These are phyloP conservation scores for Drosophila neutralis DNA, from an alignment of 2,888 invertebrate genomes.

Conservation along the genomic window DNA sequence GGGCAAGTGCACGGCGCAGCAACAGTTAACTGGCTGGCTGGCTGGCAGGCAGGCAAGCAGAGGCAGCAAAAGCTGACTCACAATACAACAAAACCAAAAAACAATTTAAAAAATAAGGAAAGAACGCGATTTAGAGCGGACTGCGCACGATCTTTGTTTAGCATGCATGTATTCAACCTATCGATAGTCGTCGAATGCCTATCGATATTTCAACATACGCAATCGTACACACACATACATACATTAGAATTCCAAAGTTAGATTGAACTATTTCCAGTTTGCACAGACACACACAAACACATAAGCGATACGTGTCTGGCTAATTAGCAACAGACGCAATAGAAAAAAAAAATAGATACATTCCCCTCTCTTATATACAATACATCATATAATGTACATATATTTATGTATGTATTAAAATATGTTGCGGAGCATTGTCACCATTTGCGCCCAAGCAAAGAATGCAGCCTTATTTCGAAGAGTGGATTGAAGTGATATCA, in stretches of 20 bases:
- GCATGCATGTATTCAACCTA: conserved; percentile 25
- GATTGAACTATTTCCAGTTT: conserved; percentile 16
- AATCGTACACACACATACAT: not conserved
- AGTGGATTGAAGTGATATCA: conserved; percentile 24
- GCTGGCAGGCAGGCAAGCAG: not conserved
- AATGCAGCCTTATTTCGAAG: not conserved
- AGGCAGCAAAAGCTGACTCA: conserved; percentile 23
- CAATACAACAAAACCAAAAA: not conserved
- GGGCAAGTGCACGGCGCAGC: conserved; percentile 10
- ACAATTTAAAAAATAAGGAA: not conserved
- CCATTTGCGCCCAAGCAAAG: not conserved
- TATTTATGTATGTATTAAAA: not conserved
- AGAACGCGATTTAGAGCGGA: conserved; percentile 24
- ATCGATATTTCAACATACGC: conserved; percentile 18
- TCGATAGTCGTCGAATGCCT: conserved; percentile 23
- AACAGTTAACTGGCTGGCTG: conserved; percentile 8
- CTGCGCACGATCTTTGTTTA: conserved; percentile 27
- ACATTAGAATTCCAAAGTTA: conserved; percentile 12
- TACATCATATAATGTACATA: not conserved
- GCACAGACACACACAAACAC: not conserved
- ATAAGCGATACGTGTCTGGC: conserved; percentile 51
- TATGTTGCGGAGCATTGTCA: not conserved
- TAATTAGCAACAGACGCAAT: conserved; percentile 56
- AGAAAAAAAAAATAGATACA: not conserved
- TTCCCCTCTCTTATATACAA: not conserved